Evolutionary conservation across 2,888 invertebrate species (phyloP), one percentile per base, ranked within the genome.

Genomic region (Conomelus anceps): DNA sequence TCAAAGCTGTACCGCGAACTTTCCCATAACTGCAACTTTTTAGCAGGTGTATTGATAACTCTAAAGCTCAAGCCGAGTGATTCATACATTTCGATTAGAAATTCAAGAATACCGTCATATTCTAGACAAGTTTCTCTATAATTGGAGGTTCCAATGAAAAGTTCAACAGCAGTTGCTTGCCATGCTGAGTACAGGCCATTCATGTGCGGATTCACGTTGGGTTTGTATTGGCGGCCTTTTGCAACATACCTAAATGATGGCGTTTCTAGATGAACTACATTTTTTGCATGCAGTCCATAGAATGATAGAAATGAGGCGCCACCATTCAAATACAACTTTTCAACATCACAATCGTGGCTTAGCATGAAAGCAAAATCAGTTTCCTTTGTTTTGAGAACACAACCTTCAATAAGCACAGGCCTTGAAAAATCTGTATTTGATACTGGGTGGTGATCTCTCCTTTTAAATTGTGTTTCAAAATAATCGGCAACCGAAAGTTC

Each of bases 361-460:
- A 96, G 92, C 89, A 96, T 94, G 91, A 96, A 96, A 13, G 95
- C 93, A n/a, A 93, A 92, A 41, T 93, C 92, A 0, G 94, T 93
- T 91, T 95, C 94, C 1, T 94, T 94, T 85, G 95, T 95, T 92
- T 95, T 94, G 23, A 94, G 92, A 1, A 96, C 96, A 91, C 96
- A 95, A 86, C 96, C 97, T 93, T 98, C 97, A 3, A 90, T 63
- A 22, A 90, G n/a, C 20, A 86, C 94, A 34, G 96, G 96, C 89
- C 96, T 95, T 6, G 95, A 94, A 93, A 98, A 97, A 93, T 98
- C 97, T 0, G 97, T 94, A 93, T 97, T 97, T 0, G 96, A 95
- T 91, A 96, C 95, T 92, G 95, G 95, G 0, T 94, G 92, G 92
- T 95, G 96, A n/a, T 94, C 93, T 17, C 93, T 93, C 0, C 94